phyloP scores from a whole-genome alignment of 2,797 vertebrate species.

The Emys orbicularis region DNA sequence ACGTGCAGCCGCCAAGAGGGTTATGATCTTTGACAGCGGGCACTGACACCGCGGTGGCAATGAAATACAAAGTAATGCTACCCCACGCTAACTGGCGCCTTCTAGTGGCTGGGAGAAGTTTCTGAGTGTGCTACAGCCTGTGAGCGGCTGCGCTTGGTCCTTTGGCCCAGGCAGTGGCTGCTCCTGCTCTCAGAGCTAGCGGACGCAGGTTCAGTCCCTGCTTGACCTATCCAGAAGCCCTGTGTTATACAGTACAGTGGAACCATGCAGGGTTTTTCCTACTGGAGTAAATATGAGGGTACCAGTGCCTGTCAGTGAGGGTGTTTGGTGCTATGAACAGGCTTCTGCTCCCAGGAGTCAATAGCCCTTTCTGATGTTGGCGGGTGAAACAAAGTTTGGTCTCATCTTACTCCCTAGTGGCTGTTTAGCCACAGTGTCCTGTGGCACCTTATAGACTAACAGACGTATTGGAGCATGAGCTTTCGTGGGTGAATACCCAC shows the following conservation, averaged over 20 bases:
- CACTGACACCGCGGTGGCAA: not conserved
- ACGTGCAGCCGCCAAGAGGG: not conserved
- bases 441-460: too few species aligned
- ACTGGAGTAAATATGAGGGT: too few species aligned
- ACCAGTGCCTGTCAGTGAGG: too few species aligned
- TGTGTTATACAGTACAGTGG: not conserved
- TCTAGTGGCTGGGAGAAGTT: not conserved
- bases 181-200: not conserved
- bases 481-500: too few species aligned
- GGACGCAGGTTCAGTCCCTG: not conserved
- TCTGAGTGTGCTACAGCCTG: not conserved
- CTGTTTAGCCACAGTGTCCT: not conserved
- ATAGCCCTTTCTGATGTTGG: not conserved
- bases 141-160: not conserved
- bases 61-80: not conserved
- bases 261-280: not conserved
- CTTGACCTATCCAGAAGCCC: not conserved
- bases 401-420: not conserved
- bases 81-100: not conserved
- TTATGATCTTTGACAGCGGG: not conserved
- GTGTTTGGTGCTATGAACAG: not conserved
- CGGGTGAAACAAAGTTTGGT: not conserved
- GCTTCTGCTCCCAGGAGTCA: not conserved
- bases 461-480: too few species aligned
- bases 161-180: not conserved